These are phyloP conservation scores for Stichopus chloronotus DNA, from an alignment of 35 echinoderm and acorn worm genomes.

Conservation along the genomic window DNA sequence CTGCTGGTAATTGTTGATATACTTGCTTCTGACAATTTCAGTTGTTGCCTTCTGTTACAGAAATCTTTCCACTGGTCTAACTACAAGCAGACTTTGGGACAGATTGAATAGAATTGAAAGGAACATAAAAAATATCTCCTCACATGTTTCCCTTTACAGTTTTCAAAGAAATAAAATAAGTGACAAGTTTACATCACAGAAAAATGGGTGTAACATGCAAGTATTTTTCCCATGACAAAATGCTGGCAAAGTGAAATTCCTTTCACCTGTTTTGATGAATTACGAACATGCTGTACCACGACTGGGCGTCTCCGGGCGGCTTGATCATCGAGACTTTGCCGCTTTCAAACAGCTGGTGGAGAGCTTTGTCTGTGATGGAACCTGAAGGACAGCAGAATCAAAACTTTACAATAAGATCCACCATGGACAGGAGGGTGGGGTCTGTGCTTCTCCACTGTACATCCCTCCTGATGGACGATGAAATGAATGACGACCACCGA, in stretches of 20 bases:
- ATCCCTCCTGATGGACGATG: neutral
- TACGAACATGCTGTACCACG: constrained; percentile 54
- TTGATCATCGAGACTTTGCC: constrained; percentile 41
- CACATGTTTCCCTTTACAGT: too few relatives aligned
- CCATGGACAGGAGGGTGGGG: neutral
- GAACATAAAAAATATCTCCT: too few relatives aligned
- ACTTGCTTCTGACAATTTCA: too few relatives aligned
- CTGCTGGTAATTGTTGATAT: too few relatives aligned
- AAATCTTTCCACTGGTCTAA: too few relatives aligned
- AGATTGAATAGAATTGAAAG: too few relatives aligned
- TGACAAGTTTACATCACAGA: too few relatives aligned
- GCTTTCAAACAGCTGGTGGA: constrained; percentile 47
- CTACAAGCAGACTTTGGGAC: too few relatives aligned
- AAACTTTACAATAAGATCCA: neutral
- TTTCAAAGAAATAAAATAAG: too few relatives aligned
- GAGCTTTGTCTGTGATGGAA: constrained; percentile 54
- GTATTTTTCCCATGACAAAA: neutral
- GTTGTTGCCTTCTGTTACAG: too few relatives aligned
- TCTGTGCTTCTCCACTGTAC: neutral
- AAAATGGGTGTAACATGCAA: neutral
- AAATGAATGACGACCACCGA: neutral
- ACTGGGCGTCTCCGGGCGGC: constrained; percentile 17
- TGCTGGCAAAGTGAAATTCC: neutral
- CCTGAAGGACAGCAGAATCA: neutral
- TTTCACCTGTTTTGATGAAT: constrained; percentile 68